These are phyloP conservation scores for Mythimna albipuncta DNA, from an alignment of 2,888 invertebrate species.

Conservation along the genomic window DNA sequence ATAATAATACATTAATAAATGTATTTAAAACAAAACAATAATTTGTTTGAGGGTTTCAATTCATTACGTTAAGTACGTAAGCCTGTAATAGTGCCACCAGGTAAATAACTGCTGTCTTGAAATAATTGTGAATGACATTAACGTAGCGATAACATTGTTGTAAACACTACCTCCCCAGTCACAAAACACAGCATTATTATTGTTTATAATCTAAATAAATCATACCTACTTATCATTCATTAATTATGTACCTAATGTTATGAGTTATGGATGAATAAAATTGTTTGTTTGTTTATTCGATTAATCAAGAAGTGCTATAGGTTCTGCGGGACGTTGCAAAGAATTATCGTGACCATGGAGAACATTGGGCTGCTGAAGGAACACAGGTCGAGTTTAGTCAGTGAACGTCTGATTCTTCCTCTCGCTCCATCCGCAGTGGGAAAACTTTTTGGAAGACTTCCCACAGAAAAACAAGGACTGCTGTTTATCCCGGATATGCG, in stretches of 20 bases:
- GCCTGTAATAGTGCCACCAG: neutral
- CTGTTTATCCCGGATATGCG: neutral
- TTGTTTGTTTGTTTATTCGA: no score
- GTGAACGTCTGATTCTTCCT: no score
- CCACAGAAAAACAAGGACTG: no score
- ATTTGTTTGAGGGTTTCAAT: neutral
- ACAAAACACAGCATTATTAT: constrained; percentile 11
- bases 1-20: neutral
- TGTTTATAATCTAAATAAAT: constrained; percentile 10
- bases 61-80: neutral
- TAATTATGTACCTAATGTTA: no score
- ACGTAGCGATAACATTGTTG: neutral
- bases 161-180: constrained; percentile 11
- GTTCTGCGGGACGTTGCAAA: no score
- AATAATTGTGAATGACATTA: constrained; percentile 1
- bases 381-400: no score
- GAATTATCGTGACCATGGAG: no score
- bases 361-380: no score
- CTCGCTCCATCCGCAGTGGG: no score
- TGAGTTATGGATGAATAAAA: no score
- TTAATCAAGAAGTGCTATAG: no score
- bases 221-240: constrained; percentile 5
- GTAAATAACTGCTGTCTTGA: constrained; percentile 10
- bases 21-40: neutral
- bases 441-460: no score